These are phyloP conservation scores for Chymomyza caudatula DNA, from an alignment of 2,888 invertebrate genomes.

Conservation along the genomic window DNA sequence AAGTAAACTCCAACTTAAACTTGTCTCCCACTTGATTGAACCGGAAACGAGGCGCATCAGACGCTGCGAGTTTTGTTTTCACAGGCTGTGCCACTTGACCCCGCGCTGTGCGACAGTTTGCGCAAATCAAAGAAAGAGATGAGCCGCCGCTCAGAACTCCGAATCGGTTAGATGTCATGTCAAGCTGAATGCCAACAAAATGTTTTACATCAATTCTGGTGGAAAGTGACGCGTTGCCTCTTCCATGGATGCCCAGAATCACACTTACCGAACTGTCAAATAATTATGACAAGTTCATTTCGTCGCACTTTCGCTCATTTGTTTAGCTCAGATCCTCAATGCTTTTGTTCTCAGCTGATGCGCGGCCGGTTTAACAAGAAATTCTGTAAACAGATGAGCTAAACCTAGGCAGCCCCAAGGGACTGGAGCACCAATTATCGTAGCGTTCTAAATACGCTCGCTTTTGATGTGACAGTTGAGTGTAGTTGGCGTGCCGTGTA, in stretches of 20 bases:
- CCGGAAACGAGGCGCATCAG: constrained; percentile 62
- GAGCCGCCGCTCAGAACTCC: constrained; percentile 6
- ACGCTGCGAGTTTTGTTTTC: constrained; percentile 53
- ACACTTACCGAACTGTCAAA: constrained; percentile 65
- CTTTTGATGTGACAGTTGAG: constrained; percentile 71
- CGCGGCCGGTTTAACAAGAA: constrained; percentile 46
- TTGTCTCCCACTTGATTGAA: constrained; percentile 53
- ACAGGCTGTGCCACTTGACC: constrained; percentile 67
- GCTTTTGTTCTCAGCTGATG: constrained; percentile 20
- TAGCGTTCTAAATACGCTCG: constrained; percentile 60
- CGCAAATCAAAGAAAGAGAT: constrained; percentile 53
- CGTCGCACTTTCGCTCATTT: constrained; percentile 67
- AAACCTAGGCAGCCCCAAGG: neutral
- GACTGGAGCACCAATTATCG: constrained; percentile 65
- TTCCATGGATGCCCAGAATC: constrained; percentile 38
- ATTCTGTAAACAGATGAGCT: constrained; percentile 51
- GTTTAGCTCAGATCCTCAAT: constrained; percentile 40
- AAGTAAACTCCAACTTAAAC: constrained; percentile 42
- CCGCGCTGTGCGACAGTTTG: constrained; percentile 23
- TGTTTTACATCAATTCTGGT: constrained; percentile 64
- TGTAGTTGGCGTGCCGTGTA: neutral
- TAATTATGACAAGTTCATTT: constrained; percentile 76
- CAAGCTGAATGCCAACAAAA: constrained; percentile 34
- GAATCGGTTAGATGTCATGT: constrained; percentile 25
- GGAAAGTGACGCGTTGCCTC: constrained; percentile 4